Base-by-base conservation (phyloP, 2,797 vertebrate species). In the Crocodylus rhombifer region DNA sequence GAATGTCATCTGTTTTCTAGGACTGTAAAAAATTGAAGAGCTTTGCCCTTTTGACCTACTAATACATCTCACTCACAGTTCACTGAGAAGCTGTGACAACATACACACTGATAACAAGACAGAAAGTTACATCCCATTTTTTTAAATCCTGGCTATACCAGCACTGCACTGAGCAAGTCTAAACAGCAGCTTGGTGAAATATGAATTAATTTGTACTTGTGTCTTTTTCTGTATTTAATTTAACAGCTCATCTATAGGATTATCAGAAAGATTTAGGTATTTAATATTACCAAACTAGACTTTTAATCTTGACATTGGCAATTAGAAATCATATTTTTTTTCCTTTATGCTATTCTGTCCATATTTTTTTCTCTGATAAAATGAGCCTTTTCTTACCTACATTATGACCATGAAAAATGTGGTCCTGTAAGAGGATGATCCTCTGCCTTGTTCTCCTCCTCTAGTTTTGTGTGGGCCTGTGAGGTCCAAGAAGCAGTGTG, bases 1-100 rank as follows among this genome's bases (percentile, higher is more conserved):
- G 95, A 97, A 97, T 97, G 93, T 95, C 96, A 97, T 56, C 81
- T 94, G 76, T 95, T 97, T 96, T 84, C 69, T 95, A 84, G 60
- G 79, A 92, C 82, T 93, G 79, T 97, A 95, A 96, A 95, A 93
- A 95, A 94, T 93, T 97, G 91, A 96, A 94, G 86, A 96, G 71
- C 84, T 92, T 95, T 97, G 80, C 77, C 93, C 89, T 96, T 95
- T 94, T 96, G 94, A 97, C 95, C 94, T 95, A 56, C 88, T 96
- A 91, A 96, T 97, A 81, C 75, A 77, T 94, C 87, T 96, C 91
- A 94, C 91, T 96, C 93, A 94, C 95, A 83, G 84, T 94, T 96
- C 92, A 86, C 78, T 93, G 84, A 91, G 10, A 90, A 95, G 80
- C 92, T 96, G 75, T 95, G 95, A 95, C 95, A 97, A 91, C 56